Evolutionary conservation across 1,140 invertebrate genomes (phyloP).

Genomic region (Brachionus sp.): DNA sequence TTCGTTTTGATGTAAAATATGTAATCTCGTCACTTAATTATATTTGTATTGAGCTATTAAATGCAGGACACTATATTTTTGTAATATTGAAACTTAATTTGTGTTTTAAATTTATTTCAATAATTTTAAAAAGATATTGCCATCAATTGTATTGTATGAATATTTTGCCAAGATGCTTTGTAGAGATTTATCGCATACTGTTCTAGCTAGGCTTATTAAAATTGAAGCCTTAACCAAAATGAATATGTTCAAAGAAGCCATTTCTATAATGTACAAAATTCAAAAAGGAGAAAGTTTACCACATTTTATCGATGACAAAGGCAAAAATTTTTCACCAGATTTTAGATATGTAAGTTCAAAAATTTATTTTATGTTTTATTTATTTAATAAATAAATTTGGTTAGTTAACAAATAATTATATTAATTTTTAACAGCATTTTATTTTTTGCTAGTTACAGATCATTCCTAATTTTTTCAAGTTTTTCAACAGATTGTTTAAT

Average conservation of each 20-base stretch:
- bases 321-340: constrained; percentile 44
- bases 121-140: constrained; percentile 52
- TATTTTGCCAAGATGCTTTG: constrained; percentile 57
- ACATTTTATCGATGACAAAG: constrained; percentile 55
- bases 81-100: constrained; percentile 44
- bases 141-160: constrained; percentile 54
- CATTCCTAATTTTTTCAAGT: too few species aligned
- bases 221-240: constrained; percentile 55
- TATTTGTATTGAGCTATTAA: constrained; percentile 55
- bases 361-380: constrained; percentile 49
- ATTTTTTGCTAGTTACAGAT: too few species aligned
- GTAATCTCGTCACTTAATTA: constrained; percentile 54
- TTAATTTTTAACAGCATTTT: too few species aligned
- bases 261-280: constrained; percentile 52
- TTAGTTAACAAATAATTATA: not conserved
- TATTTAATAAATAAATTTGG: too few species aligned
- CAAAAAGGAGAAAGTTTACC: constrained; percentile 57
- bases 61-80: constrained; percentile 56
- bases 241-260: constrained; percentile 53
- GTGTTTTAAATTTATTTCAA: not conserved
- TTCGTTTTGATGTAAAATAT: constrained; percentile 54
- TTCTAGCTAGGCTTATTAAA: constrained; percentile 51
- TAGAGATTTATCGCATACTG: constrained; percentile 55
- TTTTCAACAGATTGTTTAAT: too few species aligned
- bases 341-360: constrained; percentile 51